A percentile compares a stretch with the other conserved stretches of the same genome.
Conservation (phyloP, 35 echinoderm and acorn worm genomes). For the Holothuria glaberrima region DNA sequence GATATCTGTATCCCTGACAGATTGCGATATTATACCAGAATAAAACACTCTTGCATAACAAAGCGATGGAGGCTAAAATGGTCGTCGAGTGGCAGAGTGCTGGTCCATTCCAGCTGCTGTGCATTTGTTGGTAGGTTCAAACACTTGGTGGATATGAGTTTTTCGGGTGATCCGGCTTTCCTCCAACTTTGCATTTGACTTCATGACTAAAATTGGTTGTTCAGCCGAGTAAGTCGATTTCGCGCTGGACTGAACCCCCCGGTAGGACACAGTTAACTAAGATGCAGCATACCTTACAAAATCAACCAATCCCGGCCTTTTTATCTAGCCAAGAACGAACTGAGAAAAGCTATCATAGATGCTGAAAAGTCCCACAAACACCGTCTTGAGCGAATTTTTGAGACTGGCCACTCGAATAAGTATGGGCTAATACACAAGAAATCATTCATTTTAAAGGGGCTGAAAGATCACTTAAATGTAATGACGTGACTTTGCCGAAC, state of each 20-base stretch:
- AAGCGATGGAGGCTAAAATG: neutral
- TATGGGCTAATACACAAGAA: neutral
- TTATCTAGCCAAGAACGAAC: neutral
- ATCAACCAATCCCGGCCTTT: neutral
- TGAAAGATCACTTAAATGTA: neutral
- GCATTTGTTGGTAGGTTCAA: too few relatives aligned
- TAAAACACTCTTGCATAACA: conserved; percentile 30
- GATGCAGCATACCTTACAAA: neutral
- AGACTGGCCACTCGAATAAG: neutral
- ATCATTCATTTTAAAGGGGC: neutral
- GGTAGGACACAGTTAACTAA: too few relatives aligned
- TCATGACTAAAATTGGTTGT: too few relatives aligned
- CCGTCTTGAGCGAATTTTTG: neutral
- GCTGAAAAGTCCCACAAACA: neutral
- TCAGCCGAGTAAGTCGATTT: too few relatives aligned
- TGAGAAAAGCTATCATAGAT: neutral
- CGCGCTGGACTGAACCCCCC: too few relatives aligned
- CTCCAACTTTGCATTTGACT: too few relatives aligned
- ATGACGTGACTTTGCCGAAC: neutral
- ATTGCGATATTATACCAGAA: conserved; percentile 25
- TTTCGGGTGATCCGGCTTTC: too few relatives aligned
- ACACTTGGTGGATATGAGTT: too few relatives aligned
- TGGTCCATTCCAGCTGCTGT: too few relatives aligned
- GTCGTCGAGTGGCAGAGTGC: too few relatives aligned
- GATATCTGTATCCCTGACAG: neutral